phyloP scores from a whole-genome alignment of 2,888 invertebrate species.

The Chironomus tentans region DNA sequence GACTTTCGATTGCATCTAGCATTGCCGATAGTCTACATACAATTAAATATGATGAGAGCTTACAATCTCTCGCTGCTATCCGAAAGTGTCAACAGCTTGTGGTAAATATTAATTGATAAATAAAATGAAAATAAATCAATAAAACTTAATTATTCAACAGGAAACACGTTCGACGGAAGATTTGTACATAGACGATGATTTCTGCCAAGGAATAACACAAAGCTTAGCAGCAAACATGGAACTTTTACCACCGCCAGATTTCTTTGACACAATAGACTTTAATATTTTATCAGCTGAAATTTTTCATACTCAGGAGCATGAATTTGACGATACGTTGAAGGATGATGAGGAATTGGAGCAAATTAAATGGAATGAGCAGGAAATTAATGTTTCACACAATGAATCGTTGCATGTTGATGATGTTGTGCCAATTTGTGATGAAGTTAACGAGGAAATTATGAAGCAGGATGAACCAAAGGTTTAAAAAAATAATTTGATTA shows the following conservation, averaged over 20 bases:
- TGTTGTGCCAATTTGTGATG: slow-evolving; percentile 2
- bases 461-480: slow-evolving; percentile 1
- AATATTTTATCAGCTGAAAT: slow-evolving; percentile 27
- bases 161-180: slow-evolving; percentile 49
- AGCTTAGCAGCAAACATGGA: slow-evolving; percentile 31
- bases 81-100: background rate
- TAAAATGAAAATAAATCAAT: background rate
- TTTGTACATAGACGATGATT: slow-evolving; percentile 48
- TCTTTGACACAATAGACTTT: slow-evolving; percentile 28
- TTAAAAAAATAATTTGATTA: background rate
- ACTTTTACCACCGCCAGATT: slow-evolving; percentile 28
- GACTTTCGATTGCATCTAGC: slow-evolving; percentile 13
- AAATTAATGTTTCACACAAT: background rate
- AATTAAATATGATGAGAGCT: background rate
- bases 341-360: background rate
- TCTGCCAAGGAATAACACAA: slow-evolving; percentile 32
- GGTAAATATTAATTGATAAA: background rate
- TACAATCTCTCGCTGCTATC: background rate
- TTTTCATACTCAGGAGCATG: slow-evolving; percentile 22
- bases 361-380: background rate
- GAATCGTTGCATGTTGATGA: background rate
- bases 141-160: slow-evolving; percentile 33
- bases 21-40: background rate
- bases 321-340: background rate
- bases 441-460: background rate